phyloP scores from a whole-genome alignment of 1,140 invertebrate genomes.

The Rhopalosiphum padi region DNA sequence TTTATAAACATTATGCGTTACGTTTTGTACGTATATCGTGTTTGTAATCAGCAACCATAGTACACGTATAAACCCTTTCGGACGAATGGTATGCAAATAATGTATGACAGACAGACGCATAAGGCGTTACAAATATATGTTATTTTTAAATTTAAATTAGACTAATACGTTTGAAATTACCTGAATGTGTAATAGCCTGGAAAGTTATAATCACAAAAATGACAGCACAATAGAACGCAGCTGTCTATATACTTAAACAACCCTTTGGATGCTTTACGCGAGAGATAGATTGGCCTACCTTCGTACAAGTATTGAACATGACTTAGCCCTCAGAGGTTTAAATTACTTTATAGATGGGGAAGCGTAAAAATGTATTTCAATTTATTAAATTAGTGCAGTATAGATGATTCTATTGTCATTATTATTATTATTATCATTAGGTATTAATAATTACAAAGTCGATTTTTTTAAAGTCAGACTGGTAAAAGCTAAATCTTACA shows the following conservation, averaged over 20 bases:
- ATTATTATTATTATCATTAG: neutral
- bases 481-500: neutral
- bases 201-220: slow-evolving; percentile 50
- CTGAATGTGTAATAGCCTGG: slow-evolving; percentile 45
- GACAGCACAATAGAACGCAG: slow-evolving; percentile 20
- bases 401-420: neutral
- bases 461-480: neutral
- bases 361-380: slow-evolving; percentile 7
- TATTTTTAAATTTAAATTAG: slow-evolving; percentile 50
- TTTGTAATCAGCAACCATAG: neutral
- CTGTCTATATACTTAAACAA: slow-evolving; percentile 7
- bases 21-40: neutral
- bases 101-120: slow-evolving; percentile 8
- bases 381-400: slow-evolving; percentile 14
- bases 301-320: neutral
- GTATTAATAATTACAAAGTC: neutral
- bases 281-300: neutral
- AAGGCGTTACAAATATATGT: slow-evolving; percentile 21
- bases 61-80: neutral
- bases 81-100: neutral
- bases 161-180: slow-evolving; percentile 51
- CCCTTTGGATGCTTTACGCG: slow-evolving; percentile 13
- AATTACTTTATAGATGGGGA: no score
- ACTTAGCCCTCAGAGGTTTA: neutral
- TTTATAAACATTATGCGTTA: neutral